A percentile compares a stretch with the other conserved stretches of the same genome.
Evolutionary conservation across 2,888 invertebrate genomes (phyloP).

Genomic region (Ethmia dodecea): DNA sequence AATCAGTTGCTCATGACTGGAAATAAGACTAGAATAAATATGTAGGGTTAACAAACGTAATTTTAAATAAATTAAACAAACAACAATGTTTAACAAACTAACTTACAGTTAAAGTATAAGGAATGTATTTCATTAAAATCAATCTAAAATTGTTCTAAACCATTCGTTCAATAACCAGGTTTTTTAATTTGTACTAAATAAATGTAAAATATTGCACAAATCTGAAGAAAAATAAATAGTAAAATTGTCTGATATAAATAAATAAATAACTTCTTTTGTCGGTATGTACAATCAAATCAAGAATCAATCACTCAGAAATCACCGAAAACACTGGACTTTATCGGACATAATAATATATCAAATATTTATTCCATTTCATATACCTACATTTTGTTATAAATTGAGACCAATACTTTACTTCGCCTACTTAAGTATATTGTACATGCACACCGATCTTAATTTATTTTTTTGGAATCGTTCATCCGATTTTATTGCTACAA

Average conservation of each 20-base stretch:
- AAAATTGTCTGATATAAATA: slow-evolving; percentile 2
- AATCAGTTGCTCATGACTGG: slow-evolving; percentile 31
- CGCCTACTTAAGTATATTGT: too few relatives aligned
- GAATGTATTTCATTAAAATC: slow-evolving; percentile 35
- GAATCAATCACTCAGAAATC: slow-evolving; percentile 20
- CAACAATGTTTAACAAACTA: slow-evolving; percentile 43
- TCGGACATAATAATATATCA: too few relatives aligned
- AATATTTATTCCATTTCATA: too few relatives aligned
- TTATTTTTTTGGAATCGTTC: too few relatives aligned
- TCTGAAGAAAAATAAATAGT: slow-evolving; percentile 9
- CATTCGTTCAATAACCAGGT: too few relatives aligned
- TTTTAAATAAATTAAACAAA: slow-evolving; percentile 34
- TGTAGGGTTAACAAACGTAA: slow-evolving; percentile 34
- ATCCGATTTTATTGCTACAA: too few relatives aligned
- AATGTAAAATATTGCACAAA: slow-evolving; percentile 22
- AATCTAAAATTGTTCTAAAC: not conserved
- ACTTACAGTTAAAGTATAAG: slow-evolving; percentile 28
- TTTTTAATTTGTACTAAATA: slow-evolving; percentile 21
- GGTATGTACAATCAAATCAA: slow-evolving; percentile 18
- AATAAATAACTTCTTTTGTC: slow-evolving; percentile 19
- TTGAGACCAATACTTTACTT: too few relatives aligned
- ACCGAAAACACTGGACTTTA: slow-evolving; percentile 11
- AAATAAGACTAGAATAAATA: slow-evolving; percentile 44
- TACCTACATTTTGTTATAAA: too few relatives aligned
- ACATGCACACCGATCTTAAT: too few relatives aligned